Evolutionary conservation across 2,797 vertebrate species (phyloP), one percentile per base, ranked within the genome.

Genomic region (Gallinago nigripennis): DNA sequence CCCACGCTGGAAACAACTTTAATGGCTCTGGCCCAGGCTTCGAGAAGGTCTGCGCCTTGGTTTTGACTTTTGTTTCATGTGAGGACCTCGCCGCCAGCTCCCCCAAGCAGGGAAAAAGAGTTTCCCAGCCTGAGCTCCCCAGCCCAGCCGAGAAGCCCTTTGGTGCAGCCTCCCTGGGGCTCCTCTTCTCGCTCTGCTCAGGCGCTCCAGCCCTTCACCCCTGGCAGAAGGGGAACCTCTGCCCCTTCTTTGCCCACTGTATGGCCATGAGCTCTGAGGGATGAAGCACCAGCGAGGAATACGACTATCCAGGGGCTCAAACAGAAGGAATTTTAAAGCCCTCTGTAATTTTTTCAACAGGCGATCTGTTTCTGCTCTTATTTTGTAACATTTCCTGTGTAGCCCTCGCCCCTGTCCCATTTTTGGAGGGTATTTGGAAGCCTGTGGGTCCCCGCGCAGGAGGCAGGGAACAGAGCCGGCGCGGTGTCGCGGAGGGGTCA

Each of bases 311-410:
- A 4, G 33, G 54, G 75, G 33, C 60, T 63, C 60, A 75, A 68
- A 82, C 2, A 57, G 68, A 72, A 86, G 56, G 43, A 46, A 43
- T 70, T 92, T 90, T 84, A 82, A 84, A 77, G 37, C 48, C 27
- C 23, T 80, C 25, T 2, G 3, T 80, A 85, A 63, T 63, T 89
- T 91, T 93, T 93, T 83, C 64, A 91, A 23, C 86, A 93, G 92
- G 64, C 0, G 7, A 58, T 85, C 78, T 94, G 77, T 90, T 97
- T 92, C 92, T 94, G 87, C 90, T 95, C 75, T 83, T 79, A 78
- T 81, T 97, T 93, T 92, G 88, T 90, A 94, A 76, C 0, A 10
- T 88, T 97, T 94, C 92, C 96, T 86, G 92, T 86, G 82, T 84
- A 94, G 90, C 57, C 70, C 72, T 92, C 33, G 5, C 79, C 87